Evolutionary conservation across 2,113 vertebrate species (phyloP), one percentile per base, ranked within the genome.

Genomic region (Sylvilagus bachmani): DNA sequence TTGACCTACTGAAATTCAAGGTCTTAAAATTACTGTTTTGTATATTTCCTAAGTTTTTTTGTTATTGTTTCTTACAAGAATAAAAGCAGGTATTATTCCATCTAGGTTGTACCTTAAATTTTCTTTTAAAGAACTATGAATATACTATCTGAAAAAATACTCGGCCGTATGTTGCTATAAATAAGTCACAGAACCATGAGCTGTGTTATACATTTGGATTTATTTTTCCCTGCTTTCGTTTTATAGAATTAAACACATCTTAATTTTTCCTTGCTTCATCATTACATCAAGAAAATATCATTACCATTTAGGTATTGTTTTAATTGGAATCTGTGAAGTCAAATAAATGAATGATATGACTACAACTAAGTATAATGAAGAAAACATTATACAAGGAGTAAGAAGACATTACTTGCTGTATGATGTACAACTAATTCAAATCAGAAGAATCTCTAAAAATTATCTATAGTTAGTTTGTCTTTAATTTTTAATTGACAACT

Each of bases 401-500:
- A 62, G 73, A 88, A 88, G 62, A 74, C 9, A 5, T 79, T 75
- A 62, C 0, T 11, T 77, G 53, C 29, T 55, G 83, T 9, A 29
- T 44, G 22, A 70, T 0, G 24, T n/a, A 24, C 8, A 67, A 74
- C 89, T 29, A 95, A 86, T 31, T 67, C 44, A 92, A 62, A 51
- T n/a, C 64, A 86, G 51, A 87, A 73, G 24, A 67, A 49, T 82
- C 55, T 53, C 16, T 67, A 61, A 82, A 89, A 82, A 29, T 13
- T 12, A 31, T 82, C 71, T 44, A 36, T 82, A 71, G 38, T 25
- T 3, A 92, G 19, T 84, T 80, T 70, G 8, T 69, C n/a, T 77
- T 81, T 75, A 82, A 53, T 81, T 92, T 74, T 96, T 70, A 82
- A 38, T 80, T 87, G 66, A 5, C 87, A 93, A 44, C 33, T 81